Conservation (phyloP, 2,113 vertebrate species). For the Thinocorus orbignyianus region DNA sequence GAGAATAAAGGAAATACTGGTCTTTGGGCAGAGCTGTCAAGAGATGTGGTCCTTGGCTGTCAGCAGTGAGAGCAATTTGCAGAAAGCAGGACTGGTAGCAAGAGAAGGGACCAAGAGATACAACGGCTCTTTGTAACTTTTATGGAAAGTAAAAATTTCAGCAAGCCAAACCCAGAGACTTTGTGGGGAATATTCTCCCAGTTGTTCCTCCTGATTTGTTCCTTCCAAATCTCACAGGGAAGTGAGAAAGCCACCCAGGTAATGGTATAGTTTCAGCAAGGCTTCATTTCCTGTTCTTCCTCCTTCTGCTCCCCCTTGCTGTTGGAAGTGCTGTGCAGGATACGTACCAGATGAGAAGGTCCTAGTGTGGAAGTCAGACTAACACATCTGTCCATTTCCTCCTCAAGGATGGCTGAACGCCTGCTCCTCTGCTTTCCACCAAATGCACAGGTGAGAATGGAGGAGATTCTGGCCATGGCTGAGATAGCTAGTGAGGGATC, state of each 20-base stretch:
- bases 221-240: neutral
- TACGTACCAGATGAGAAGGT: neutral
- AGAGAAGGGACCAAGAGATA: neutral
- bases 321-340: neutral
- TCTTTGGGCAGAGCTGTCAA: neutral
- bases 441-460: rapidly evolving
- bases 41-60: neutral
- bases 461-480: neutral
- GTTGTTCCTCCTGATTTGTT: neutral
- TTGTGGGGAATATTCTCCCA: neutral
- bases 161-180: neutral
- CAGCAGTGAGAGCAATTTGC: neutral
- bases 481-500: neutral
- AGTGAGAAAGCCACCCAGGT: neutral
- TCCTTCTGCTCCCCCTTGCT: neutral
- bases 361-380: neutral
- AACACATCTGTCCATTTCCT: neutral
- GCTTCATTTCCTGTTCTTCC: neutral
- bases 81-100: neutral
- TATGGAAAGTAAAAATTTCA: neutral
- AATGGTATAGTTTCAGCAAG: neutral
- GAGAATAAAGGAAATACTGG: neutral
- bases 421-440: neutral
- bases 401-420: rapidly evolving
- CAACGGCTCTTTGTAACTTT: neutral